Evolutionary conservation across 1,140 invertebrate species (phyloP), one percentile per base, ranked within the genome.

Genomic region (Drosophila pectinifera): DNA sequence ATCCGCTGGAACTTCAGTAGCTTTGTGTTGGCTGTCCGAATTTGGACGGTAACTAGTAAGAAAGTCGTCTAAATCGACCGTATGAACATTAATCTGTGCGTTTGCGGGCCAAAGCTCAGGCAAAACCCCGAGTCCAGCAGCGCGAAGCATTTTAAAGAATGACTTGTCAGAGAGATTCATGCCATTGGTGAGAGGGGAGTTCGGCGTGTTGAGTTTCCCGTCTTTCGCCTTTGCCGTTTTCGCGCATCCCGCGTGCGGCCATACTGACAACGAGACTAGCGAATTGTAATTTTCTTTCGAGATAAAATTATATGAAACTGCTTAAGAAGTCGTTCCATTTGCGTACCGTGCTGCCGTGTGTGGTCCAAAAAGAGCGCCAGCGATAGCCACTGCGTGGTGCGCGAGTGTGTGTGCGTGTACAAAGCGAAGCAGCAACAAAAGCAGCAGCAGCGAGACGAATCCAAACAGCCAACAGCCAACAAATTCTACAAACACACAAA

Each of bases 401-500:
- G 64, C 24, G 51, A 48, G 67, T 57, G 68, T 45, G 48, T 45
- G 67, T 70, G 68, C 51, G 42, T 53, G 49, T 36, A 34, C 18
- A 5, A 53, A 36, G 18, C 49, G 18, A 36, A 36, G 31, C 18
- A 53, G 18, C 49, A 53, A 53, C 49, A 53, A 36, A 53, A 53
- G 13, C 49, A 48, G 26, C 56, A 26, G 14, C 41, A 45, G 54
- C 56, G 54, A 70, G 80, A 78, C 53, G 55, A 55, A 51, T 43
- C 38, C 59, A 61, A 43, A 38, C 48, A 69, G 51, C 61, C 56
- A 80, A 46, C 75, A 79, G 70, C 75, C 61, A 73, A 69, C 73
- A 83, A 78, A 80, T 72, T 73, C 53, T 77, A 79, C 58, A 90
- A 90, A 73, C 75, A 65, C 56, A 81, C 51, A 76, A 84, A 73